Conservation (phyloP, 2,888 invertebrate genomes). For the Plebejus melissa region DNA sequence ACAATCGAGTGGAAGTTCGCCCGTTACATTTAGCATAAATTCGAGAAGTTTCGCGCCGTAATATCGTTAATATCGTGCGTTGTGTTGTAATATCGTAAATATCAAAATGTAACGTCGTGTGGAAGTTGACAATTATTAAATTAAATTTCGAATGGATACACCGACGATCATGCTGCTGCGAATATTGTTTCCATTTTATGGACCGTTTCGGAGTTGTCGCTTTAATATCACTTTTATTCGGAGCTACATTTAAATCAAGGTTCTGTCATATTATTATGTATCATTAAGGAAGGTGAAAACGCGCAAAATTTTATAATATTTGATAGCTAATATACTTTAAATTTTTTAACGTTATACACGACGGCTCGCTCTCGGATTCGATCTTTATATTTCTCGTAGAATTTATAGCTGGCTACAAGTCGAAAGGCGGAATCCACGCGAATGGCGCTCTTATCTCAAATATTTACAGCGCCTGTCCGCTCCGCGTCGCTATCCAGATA, state of each 20-base stretch:
- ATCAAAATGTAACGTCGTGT: conserved; percentile 20
- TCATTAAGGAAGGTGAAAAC: background rate
- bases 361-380: background rate
- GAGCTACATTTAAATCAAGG: background rate
- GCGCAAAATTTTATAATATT: background rate
- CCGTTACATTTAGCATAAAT: conserved; percentile 25
- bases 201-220: conserved; percentile 3
- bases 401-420: conserved; percentile 23
- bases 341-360: background rate
- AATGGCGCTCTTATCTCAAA: conserved; percentile 31
- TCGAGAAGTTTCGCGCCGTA: conserved; percentile 17
- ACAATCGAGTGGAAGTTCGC: conserved; percentile 22
- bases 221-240: conserved; percentile 14
- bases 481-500: conserved; percentile 28
- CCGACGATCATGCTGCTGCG: background rate
- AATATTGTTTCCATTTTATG: conserved; percentile 17
- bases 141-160: conserved; percentile 22
- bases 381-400: conserved; percentile 9
- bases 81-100: conserved; percentile 23
- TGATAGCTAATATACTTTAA: background rate
- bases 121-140: conserved; percentile 26
- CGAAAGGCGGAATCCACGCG: conserved; percentile 28
- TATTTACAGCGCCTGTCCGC: conserved; percentile 34
- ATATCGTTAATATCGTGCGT: conserved; percentile 27
- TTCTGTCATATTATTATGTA: background rate